Percentiles rank a stretch among this genome's conserved stretches.
Evolutionary conservation across 2,888 invertebrate species (phyloP).

Genomic region (Mimumesa dahlbomi): DNA sequence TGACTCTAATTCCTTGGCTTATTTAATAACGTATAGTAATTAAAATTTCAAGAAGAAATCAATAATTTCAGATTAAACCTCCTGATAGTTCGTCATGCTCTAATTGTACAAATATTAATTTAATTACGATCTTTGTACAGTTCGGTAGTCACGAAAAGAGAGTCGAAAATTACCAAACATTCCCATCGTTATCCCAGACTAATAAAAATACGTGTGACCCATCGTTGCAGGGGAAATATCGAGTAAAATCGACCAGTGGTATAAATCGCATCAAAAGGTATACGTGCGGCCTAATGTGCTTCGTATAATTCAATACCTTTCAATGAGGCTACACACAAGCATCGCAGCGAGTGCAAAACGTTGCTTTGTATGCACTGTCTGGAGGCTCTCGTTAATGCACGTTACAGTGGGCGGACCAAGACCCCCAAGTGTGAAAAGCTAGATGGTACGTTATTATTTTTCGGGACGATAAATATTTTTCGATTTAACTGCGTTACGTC

Average conservation of each 20-base stretch:
- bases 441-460: constrained; percentile 51
- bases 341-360: constrained; percentile 15
- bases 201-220: constrained; percentile 38
- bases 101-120: too few species aligned
- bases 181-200: constrained; percentile 19
- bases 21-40: too few species aligned
- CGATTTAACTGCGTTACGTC: constrained; percentile 47
- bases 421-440: constrained; percentile 56
- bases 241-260: constrained; percentile 15
- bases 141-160: too few species aligned
- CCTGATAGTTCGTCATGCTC: too few species aligned
- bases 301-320: constrained; percentile 44
- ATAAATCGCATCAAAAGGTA: constrained; percentile 36
- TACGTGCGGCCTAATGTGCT: constrained; percentile 33
- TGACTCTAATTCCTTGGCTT: too few species aligned
- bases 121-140: too few species aligned
- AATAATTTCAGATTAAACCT: too few species aligned
- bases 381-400: constrained; percentile 42
- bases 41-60: too few species aligned
- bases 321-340: constrained; percentile 15
- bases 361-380: constrained; percentile 11
- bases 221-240: constrained; percentile 21
- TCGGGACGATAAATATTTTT: constrained; percentile 42
- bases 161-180: constrained; percentile 41
- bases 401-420: constrained; percentile 43